Evolutionary conservation across 1,140 invertebrate genomes (phyloP).

Genomic region (Aphis gossypii): DNA sequence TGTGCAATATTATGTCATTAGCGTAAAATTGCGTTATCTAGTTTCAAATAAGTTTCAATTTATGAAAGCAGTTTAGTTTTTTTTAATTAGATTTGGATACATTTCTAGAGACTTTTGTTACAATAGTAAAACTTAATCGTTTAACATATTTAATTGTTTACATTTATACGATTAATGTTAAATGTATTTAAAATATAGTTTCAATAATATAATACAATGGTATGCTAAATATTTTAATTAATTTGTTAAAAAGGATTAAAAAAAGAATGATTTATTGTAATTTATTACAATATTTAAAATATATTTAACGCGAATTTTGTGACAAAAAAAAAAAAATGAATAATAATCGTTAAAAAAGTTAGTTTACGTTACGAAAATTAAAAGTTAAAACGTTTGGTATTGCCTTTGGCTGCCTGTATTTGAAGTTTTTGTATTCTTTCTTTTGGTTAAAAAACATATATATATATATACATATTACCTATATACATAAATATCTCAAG

Average conservation of each 20-base stretch:
- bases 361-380: constrained; percentile 48
- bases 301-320: background rate
- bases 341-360: constrained; percentile 52
- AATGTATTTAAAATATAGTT: no score
- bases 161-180: background rate
- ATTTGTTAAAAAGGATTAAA: background rate
- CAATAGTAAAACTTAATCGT: background rate
- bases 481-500: constrained; percentile 36
- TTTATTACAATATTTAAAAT: constrained; percentile 18
- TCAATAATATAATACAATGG: background rate
- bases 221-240: background rate
- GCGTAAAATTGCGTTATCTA: constrained; percentile 38
- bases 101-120: background rate
- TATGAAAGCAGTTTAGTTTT: constrained; percentile 31
- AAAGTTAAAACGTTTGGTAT: constrained; percentile 49
- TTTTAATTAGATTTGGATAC: background rate
- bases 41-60: constrained; percentile 21
- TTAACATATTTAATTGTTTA: background rate
- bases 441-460: background rate
- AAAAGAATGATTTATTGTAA: background rate
- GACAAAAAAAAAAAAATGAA: background rate
- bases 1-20: constrained; percentile 29
- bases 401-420: constrained; percentile 39
- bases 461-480: background rate
- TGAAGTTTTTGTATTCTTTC: constrained; percentile 46